phyloP scores from a whole-genome alignment of 2,888 invertebrate genomes.

The Parasteatoda lunata region DNA sequence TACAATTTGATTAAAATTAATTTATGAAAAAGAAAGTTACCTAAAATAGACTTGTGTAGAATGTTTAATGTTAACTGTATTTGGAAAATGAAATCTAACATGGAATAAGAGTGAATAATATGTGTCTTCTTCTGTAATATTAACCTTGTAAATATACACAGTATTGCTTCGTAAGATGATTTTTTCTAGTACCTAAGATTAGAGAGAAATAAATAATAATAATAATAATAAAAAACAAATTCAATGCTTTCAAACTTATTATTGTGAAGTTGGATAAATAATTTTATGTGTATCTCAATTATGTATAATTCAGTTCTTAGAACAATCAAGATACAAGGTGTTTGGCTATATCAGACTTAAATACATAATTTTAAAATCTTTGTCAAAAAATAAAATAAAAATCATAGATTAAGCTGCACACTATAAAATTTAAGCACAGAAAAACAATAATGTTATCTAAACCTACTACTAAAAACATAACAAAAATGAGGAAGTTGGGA shows the following conservation, averaged over 20 bases:
- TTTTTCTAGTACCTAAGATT: constrained; percentile 7
- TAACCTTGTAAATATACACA: constrained; percentile 51
- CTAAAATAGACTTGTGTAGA: not conserved
- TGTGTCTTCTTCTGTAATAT: constrained; percentile 50
- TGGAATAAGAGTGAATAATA: constrained; percentile 41
- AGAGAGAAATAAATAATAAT: not conserved
- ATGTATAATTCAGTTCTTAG: not conserved
- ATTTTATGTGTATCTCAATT: not conserved
- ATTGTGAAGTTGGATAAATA: not conserved
- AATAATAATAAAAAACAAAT: not conserved
- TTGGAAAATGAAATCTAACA: not conserved
- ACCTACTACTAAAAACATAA: too few species aligned
- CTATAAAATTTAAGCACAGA: too few species aligned
- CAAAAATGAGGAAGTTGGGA: too few species aligned
- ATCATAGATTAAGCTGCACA: too few species aligned
- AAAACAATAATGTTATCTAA: too few species aligned
- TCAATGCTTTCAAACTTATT: not conserved
- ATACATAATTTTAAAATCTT: too few species aligned
- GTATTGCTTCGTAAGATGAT: not conserved
- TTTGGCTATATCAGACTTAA: too few species aligned
- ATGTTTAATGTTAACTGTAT: not conserved
- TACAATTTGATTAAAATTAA: too few species aligned
- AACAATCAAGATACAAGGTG: not conserved
- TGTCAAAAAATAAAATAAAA: too few species aligned
- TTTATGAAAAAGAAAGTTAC: not conserved